Base-by-base conservation (phyloP, 2,888 invertebrate genomes). In the Opisthograptis luteolata region DNA sequence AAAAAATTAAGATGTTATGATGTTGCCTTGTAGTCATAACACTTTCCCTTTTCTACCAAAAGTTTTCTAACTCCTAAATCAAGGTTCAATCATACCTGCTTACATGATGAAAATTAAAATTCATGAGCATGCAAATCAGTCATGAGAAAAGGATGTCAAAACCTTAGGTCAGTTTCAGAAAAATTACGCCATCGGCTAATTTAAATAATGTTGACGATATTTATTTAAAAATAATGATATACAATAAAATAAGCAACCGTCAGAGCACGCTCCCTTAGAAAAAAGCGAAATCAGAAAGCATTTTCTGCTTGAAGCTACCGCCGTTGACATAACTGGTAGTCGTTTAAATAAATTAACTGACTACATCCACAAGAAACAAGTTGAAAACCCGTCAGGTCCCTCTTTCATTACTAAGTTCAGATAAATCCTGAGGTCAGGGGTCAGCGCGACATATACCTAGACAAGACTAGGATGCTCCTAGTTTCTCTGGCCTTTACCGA, bases 401-500 rank as follows among this genome's bases (percentile, higher is more conserved):
- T 19, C 27, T 25, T 25, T 13, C 28, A 35, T 27, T 35, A 30
- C 22, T 36, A 39, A 28, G 8, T 36, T 39, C 32, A 27, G 40
- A 56, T 58, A 56, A 55, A 66, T 59, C 41, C 51, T 30, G 34
- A 56, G 55, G 76, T 69, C 77, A 75, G 60, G 75, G 83, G 79
- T 82, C 78, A 66, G 35, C 51, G 71, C 66, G 79, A 81, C 81
- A 75, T 58, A 58, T 58, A 60, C 56, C 61, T 31, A 37, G 50
- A 36, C 17, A 46, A 45, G 25, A 12, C 39, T 55, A 35, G 73
- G 76, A 81, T 74, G 79, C 71, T 70, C 70, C 44, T 41, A 57
- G 68, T 82, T 79, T 82, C 84, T 76, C 81, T 84, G 82, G 75
- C 85, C 83, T 84, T 81, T 78, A 62, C 57, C 62, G 68, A 73